Base-by-base conservation (phyloP, 2,797 vertebrate species). In the Limnodromus scolopaceus region DNA sequence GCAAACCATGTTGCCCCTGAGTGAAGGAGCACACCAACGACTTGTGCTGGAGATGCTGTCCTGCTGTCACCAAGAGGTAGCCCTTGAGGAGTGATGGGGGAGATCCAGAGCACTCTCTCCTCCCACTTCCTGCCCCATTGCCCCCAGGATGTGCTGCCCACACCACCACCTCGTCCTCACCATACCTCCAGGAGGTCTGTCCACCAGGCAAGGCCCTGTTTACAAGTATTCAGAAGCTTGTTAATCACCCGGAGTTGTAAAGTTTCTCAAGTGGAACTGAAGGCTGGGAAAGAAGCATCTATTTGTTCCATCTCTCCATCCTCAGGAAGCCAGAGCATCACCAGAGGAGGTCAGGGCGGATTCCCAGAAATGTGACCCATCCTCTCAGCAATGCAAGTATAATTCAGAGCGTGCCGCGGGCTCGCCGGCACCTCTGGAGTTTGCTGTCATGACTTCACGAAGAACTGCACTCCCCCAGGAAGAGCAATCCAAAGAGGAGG, bases 361-460 rank as follows among this genome's bases (percentile, higher is more conserved):
- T 94, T 95, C 91, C 93, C 92, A 97, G 88, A 94, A 96, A 3
- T 58, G 94, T 96, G 96, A 95, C 80, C 96, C 91, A 93, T 87
- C 39, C 66, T 89, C 78, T 95, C 77, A 93, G 93, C 93, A 96
- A 96, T 93, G 92, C 22, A 60, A 93, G 43, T 11, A 0, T 70
- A 89, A 93, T 30, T 60, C 81, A 55, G 92, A 96, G 94, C 18
- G 3, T 90, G 92, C 92, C 34, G 0, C 0, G 23, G 81, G 93
- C 88, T 94, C 61, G 88, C 92, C 2, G 10, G 74, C 95, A 64
- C 81, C 94, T 70, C 91, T 0, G 4, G 80, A 80, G 70, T 51
- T 16, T 91, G 63, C 96, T 95, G 92, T 91, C 91, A 38, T 91
- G 91, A 82, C 86, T 96, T 91, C 96, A 66, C 48, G 0, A 76